Evolutionary conservation across 2,888 invertebrate species (phyloP).

Genomic region (Pycnomerus fuliginosus): DNA sequence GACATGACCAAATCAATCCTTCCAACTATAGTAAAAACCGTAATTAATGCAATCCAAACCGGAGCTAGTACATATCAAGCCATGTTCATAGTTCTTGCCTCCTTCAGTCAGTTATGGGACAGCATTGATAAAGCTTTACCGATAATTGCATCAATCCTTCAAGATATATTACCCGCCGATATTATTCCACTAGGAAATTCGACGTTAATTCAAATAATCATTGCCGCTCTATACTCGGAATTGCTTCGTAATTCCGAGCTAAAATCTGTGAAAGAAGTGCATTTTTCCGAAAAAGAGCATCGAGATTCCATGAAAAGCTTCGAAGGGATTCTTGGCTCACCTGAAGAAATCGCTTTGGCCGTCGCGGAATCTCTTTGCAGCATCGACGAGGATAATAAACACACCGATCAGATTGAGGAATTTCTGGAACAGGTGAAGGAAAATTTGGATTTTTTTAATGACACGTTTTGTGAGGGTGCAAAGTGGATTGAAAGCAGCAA

Average conservation of each 20-base stretch:
- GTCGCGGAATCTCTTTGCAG: conserved; percentile 77
- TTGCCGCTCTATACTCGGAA: conserved; percentile 69
- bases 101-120: conserved; percentile 68
- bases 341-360: conserved; percentile 62
- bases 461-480: conserved; percentile 43
- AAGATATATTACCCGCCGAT: conserved; percentile 69
- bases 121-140: conserved; percentile 64
- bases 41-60: conserved; percentile 69
- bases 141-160: conserved; percentile 57
- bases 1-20: conserved; percentile 64
- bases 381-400: conserved; percentile 77
- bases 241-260: conserved; percentile 57
- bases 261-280: conserved; percentile 32
- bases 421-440: conserved; percentile 60
- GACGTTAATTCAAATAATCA: conserved; percentile 69
- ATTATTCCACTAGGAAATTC: conserved; percentile 70
- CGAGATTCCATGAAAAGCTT: conserved; percentile 36
- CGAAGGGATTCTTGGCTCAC: conserved; percentile 34
- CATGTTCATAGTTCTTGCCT: conserved; percentile 71
- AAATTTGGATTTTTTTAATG: conserved; percentile 44
- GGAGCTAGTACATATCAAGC: conserved; percentile 81
- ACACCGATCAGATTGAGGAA: conserved; percentile 70
- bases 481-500: conserved; percentile 54
- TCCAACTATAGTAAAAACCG: conserved; percentile 64
- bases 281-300: conserved; percentile 23